phyloP scores from a whole-genome alignment of 2,113 vertebrate genomes.

The Neodon shergylaensis region DNA sequence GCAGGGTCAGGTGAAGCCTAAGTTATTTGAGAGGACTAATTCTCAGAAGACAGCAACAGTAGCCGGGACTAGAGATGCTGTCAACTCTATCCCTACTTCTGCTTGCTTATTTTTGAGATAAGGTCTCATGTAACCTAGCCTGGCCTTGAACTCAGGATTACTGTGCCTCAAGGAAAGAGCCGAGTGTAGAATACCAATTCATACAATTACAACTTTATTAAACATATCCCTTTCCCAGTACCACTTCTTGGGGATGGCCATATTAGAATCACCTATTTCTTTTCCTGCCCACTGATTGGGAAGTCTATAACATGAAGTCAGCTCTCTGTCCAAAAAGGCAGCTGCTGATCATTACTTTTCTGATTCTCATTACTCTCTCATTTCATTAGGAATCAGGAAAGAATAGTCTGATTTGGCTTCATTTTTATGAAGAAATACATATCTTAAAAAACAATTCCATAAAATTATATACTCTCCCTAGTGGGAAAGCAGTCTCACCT shows the following conservation, averaged over 20 bases:
- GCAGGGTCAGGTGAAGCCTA: background rate
- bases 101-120: background rate
- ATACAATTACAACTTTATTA: background rate
- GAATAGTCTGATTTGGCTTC: conserved; percentile 4
- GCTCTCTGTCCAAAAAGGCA: background rate
- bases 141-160: background rate
- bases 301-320: conserved; percentile 38
- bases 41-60: background rate
- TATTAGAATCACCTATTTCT: background rate
- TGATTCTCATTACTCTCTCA: conserved; percentile 32
- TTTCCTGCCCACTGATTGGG: conserved; percentile 10
- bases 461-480: background rate
- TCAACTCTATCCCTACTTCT: no score
- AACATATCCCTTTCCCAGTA: background rate
- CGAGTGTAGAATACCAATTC: background rate
- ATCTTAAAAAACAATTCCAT: conserved; percentile 25
- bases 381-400: conserved; percentile 52
- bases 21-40: background rate
- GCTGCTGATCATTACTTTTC: conserved; percentile 4
- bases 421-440: background rate
- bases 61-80: background rate
- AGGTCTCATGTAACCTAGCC: background rate
- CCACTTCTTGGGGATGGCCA: background rate
- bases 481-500: background rate
- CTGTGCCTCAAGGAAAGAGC: background rate